Evolutionary conservation across 2,113 vertebrate genomes (phyloP).

Genomic region (Oryzias melastigma): DNA sequence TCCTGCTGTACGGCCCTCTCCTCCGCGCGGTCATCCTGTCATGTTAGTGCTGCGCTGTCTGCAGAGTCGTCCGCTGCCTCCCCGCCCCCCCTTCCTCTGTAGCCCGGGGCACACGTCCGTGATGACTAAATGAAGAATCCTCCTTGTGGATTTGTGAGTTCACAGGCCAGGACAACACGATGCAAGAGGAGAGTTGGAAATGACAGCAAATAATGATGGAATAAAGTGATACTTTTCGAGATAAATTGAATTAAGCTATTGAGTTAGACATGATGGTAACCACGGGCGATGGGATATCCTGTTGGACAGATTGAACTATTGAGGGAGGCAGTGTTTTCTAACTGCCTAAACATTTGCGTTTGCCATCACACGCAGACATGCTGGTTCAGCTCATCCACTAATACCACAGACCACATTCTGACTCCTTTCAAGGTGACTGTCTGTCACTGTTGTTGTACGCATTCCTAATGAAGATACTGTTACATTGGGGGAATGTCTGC

Average conservation of each 20-base stretch:
- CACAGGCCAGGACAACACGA: constrained; percentile 26
- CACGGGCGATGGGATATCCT: constrained; percentile 22
- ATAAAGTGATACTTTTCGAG: constrained; percentile 4
- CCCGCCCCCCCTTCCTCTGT: constrained; percentile 2
- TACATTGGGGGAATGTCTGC: constrained; percentile 13
- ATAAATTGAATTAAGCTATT: constrained; percentile 13
- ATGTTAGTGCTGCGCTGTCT: constrained; percentile 34
- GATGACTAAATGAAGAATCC: constrained; percentile 44
- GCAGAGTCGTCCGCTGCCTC: constrained; percentile 39
- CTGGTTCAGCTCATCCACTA: constrained; percentile 11
- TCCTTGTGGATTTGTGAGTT: constrained; percentile 46
- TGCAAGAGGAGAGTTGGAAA: not conserved
- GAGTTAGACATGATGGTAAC: constrained; percentile 30
- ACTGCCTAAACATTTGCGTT: constrained; percentile 18
- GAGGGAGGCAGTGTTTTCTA: constrained; percentile 6
- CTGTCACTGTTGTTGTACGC: constrained; percentile 33
- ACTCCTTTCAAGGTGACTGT: constrained; percentile 29
- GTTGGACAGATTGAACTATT: constrained; percentile 3
- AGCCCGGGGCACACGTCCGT: constrained; percentile 31
- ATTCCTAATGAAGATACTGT: constrained; percentile 32
- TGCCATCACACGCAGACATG: constrained; percentile 21
- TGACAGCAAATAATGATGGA: constrained; percentile 15
- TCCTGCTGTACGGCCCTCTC: constrained; percentile 31
- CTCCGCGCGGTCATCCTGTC: constrained; percentile 41
- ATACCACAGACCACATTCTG: constrained; percentile 28